These are phyloP conservation scores for Mythimna albipuncta DNA, from an alignment of 2,888 invertebrate species.

Conservation along the genomic window DNA sequence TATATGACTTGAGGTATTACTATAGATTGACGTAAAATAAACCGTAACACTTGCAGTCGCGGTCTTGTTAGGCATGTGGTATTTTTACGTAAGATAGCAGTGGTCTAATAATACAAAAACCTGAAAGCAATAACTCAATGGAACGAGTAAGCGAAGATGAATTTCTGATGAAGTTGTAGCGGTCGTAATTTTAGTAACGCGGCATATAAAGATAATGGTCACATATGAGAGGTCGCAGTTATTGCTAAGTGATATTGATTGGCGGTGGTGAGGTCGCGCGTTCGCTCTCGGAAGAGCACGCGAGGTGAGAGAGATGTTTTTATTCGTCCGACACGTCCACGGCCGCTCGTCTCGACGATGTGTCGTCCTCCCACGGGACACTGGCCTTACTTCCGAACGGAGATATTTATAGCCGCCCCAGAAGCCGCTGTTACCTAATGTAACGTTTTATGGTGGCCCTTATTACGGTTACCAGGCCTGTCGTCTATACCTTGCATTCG, in stretches of 20 bases:
- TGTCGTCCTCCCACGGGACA: constrained; percentile 89
- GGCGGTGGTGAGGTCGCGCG: constrained; percentile 74
- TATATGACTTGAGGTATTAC: constrained; percentile 15
- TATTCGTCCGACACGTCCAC: constrained; percentile 89
- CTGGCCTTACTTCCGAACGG: constrained; percentile 89
- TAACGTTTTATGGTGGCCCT: constrained; percentile 90
- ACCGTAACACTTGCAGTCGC: not conserved
- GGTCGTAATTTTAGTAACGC: constrained; percentile 72
- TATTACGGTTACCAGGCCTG: constrained; percentile 87
- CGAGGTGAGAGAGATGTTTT: constrained; percentile 86
- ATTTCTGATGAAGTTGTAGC: constrained; percentile 65
- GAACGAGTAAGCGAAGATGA: constrained; percentile 57
- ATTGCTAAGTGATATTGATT: constrained; percentile 88
- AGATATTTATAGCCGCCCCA: constrained; percentile 90
- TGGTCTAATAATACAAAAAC: constrained; percentile 17
- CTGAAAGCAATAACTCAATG: constrained; percentile 35
- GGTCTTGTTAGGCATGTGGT: too few relatives aligned
- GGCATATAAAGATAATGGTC: constrained; percentile 80
- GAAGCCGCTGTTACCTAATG: constrained; percentile 90
- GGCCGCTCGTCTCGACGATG: constrained; percentile 81
- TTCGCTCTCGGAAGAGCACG: constrained; percentile 71
- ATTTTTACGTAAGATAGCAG: not conserved
- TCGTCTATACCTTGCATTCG: constrained; percentile 73
- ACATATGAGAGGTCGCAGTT: constrained; percentile 79
- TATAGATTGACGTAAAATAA: constrained; percentile 9